Evolutionary conservation across 2,797 vertebrate genomes (phyloP), one percentile per base, ranked within the genome.

Genomic region (Onychomys leucogaster): DNA sequence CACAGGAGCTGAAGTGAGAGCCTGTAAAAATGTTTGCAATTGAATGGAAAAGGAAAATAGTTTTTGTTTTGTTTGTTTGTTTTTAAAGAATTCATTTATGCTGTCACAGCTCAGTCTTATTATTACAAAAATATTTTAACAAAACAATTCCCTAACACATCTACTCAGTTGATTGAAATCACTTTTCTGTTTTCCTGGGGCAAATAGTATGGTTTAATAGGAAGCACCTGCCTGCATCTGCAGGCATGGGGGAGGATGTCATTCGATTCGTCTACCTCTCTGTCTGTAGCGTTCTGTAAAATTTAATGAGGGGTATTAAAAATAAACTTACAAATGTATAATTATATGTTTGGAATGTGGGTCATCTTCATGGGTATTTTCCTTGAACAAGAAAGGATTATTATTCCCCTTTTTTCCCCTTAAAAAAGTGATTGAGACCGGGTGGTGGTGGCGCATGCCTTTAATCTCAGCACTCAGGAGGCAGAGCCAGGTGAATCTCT

Each of bases 251-350:
- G 87, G 43, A 94, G 25, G 37, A 57, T 76, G 92, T 95, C 65
- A 67, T 94, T 94, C n/a, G 29, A 7, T 86, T 96, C 81, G 7
- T 89, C 13, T 91, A 55, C 69, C 21, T 34, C 37, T 85, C 49
- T 94, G 37, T 95, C 69, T 87, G 94, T 91, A 89, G 43, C n/a
- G 87, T 82, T 81, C 86, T 91, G 96, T 97, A 80, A 87, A 85
- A 84, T 52, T 83, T 4, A 89, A 67, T 82, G 49, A 61, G 5
- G 6, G 4, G 4, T 13, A 14, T 52, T 86, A 13, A 43, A 37
- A 43, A 61, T 43, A 49, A 32, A 34, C 29, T 91, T 92, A 81
- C 2, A 94, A 84, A 87, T 89, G 37, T 92, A 23, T 96, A 73
- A 93, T 84, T 97, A 69, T 21, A 90, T 43, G 32, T 29, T 96